These are phyloP conservation scores for Dasyornis broadbenti DNA, from an alignment of 2,113 vertebrate genomes.

Conservation along the genomic window DNA sequence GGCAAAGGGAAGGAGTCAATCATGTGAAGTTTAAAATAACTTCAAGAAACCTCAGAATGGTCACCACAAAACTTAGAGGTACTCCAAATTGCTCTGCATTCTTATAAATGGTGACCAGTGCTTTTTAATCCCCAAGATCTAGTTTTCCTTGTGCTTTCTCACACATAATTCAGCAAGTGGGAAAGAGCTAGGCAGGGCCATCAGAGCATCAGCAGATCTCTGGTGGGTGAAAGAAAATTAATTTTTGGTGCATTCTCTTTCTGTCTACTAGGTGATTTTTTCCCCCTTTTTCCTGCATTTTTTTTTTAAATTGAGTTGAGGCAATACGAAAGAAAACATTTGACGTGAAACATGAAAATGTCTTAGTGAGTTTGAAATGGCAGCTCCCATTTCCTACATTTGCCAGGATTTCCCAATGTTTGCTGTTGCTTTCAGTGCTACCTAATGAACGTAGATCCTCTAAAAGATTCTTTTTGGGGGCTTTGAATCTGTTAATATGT, in stretches of 20 bases:
- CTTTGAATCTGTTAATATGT: slow-evolving; percentile 26
- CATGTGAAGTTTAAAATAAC: not conserved
- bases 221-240: not conserved
- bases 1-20: not conserved
- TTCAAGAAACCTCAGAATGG: not conserved
- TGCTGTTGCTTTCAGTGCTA: not conserved
- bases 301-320: not conserved
- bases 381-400: not conserved
- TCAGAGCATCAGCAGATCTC: not conserved
- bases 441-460: not conserved
- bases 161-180: not conserved
- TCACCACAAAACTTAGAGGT: not conserved
- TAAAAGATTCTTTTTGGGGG: not conserved
- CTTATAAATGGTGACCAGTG: not conserved
- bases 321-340: not conserved
- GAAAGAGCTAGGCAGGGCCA: not conserved
- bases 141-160: not conserved
- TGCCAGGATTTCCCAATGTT: not conserved
- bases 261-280: not conserved
- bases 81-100: not conserved
- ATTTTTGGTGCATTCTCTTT: not conserved
- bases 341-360: not conserved
- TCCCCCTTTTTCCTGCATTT: fast-evolving
- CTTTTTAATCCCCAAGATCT: not conserved
- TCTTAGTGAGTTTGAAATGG: not conserved